These are phyloP conservation scores for Sitobion miscanthi DNA, from an alignment of 1,140 invertebrate species.

Conservation along the genomic window DNA sequence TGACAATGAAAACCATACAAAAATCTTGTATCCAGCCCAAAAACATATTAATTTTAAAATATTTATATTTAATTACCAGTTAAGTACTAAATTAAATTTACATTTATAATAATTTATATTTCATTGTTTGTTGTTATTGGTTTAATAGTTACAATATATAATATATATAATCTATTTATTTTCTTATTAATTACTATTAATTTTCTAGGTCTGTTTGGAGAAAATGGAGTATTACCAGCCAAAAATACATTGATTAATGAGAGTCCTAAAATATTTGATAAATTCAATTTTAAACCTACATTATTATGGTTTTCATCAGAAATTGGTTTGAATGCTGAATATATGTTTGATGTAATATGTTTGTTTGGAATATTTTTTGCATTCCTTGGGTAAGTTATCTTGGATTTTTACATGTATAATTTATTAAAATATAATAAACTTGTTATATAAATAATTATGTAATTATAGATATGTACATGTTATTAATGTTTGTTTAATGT, in stretches of 20 bases:
- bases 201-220: slow-evolving; percentile 76
- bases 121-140: neutral
- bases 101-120: neutral
- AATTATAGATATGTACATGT: neutral
- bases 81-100: too few relatives aligned
- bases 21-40: too few relatives aligned
- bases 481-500: neutral
- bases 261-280: slow-evolving; percentile 61
- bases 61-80: neutral
- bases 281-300: slow-evolving; percentile 72
- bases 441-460: neutral
- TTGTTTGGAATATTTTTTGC: slow-evolving; percentile 72
- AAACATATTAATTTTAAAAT: neutral
- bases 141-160: neutral
- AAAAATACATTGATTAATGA: slow-evolving; percentile 67
- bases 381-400: slow-evolving; percentile 68
- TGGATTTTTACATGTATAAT: neutral
- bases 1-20: too few relatives aligned
- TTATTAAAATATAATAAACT: neutral
- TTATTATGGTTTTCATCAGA: slow-evolving; percentile 74
- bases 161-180: neutral
- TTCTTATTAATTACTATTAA: neutral
- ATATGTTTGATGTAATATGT: slow-evolving; percentile 75
- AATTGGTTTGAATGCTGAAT: slow-evolving; percentile 72
- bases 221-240: slow-evolving; percentile 80